These are phyloP conservation scores for Chrysolina oricalcia DNA, from an alignment of 2,888 invertebrate species.

Conservation along the genomic window DNA sequence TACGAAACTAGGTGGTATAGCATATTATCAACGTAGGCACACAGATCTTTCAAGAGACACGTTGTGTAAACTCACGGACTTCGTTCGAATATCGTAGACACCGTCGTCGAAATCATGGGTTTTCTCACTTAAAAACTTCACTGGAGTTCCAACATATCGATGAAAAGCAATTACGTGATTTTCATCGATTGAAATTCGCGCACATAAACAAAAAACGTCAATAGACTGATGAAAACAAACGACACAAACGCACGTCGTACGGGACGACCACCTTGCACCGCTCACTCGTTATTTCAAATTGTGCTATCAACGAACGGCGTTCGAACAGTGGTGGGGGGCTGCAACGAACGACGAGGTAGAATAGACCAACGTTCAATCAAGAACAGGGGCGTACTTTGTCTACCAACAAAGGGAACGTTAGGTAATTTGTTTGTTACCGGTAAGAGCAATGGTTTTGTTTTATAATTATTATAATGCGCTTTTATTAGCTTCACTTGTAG, in stretches of 20 bases:
- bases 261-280: conserved; percentile 52
- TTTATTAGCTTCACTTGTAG: too few species aligned
- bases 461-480: too few species aligned
- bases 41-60: conserved; percentile 35
- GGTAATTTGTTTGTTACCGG: background rate
- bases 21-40: conserved; percentile 39
- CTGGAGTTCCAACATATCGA: conserved; percentile 4
- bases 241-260: conserved; percentile 37
- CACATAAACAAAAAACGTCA: conserved; percentile 32
- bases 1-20: conserved; percentile 38
- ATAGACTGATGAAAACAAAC: conserved; percentile 37
- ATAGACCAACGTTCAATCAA: conserved; percentile 36
- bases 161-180: conserved; percentile 29
- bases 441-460: background rate
- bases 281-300: conserved; percentile 53
- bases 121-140: conserved; percentile 10
- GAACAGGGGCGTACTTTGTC: conserved; percentile 31
- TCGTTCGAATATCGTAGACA: conserved; percentile 17
- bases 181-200: conserved; percentile 28
- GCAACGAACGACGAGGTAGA: conserved; percentile 40
- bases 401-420: background rate
- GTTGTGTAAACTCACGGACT: conserved; percentile 35
- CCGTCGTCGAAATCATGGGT: conserved; percentile 3
- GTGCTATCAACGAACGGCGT: conserved; percentile 46
- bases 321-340: conserved; percentile 36